Conservation (phyloP, 2,888 invertebrate genomes). For the Parnassius smintheus region DNA sequence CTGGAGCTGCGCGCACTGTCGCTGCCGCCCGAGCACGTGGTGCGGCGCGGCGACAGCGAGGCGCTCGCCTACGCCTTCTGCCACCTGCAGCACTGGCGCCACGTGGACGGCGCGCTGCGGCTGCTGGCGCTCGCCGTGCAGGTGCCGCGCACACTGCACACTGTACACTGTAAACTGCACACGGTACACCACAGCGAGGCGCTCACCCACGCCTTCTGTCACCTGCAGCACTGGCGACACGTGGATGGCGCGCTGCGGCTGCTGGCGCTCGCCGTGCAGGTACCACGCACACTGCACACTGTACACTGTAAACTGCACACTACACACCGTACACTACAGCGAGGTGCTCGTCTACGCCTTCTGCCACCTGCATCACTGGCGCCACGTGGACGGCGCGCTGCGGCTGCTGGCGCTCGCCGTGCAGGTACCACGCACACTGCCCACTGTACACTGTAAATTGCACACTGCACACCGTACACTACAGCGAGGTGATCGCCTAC, state of each 20-base stretch:
- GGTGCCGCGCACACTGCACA: constrained; percentile 12
- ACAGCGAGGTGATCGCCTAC: constrained; percentile 97
- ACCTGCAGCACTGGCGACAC: constrained; percentile 83
- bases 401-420: constrained; percentile 91
- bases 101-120: constrained; percentile 95
- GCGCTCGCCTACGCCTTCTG: constrained; percentile 97
- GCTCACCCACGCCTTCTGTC: constrained; percentile 28
- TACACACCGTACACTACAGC: constrained; percentile 87
- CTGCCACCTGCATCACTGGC: constrained; percentile 56
- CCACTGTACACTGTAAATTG: background rate
- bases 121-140: constrained; percentile 71
- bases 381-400: constrained; percentile 98
- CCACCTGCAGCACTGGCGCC: constrained; percentile 97
- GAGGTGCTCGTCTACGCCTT: constrained; percentile 71
- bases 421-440: constrained; percentile 12
- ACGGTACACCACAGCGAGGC: constrained; percentile 61
- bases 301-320: background rate
- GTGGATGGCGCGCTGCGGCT: constrained; percentile 97
- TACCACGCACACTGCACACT: constrained; percentile 6
- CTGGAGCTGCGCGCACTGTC: constrained; percentile 95
- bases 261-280: constrained; percentile 91
- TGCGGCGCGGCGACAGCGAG: constrained; percentile 97
- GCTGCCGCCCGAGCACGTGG: constrained; percentile 96
- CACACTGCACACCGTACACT: constrained; percentile 64
- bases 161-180: constrained; percentile 81